Percentiles rank a stretch among this genome's conserved stretches.
phyloP scores from a whole-genome alignment of 35 echinoderm and acorn worm species.

The Ophioderma brevispina region DNA sequence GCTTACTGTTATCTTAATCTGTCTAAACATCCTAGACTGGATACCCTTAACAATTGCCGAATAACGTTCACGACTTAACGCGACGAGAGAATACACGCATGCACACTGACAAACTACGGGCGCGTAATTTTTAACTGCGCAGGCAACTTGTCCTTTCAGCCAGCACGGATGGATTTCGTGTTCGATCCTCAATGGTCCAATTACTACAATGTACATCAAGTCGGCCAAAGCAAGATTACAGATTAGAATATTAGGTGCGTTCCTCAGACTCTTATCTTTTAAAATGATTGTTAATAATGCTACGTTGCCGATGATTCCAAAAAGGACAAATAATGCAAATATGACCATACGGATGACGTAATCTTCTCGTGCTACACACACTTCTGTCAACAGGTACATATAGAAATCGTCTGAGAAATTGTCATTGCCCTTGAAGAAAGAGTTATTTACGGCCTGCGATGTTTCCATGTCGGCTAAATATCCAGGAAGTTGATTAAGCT shows the following conservation, averaged over 20 bases:
- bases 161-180: too few relatives aligned
- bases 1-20: neutral
- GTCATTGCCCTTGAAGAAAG: too few relatives aligned
- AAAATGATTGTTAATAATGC: too few relatives aligned
- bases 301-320: conserved; percentile 77
- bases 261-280: conserved; percentile 47
- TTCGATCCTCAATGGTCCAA: too few relatives aligned
- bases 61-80: conserved; percentile 82
- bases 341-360: conserved; percentile 4
- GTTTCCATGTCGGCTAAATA: too few relatives aligned
- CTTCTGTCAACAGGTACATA: neutral
- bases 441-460: too few relatives aligned
- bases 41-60: conserved; percentile 3
- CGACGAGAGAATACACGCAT: too few relatives aligned
- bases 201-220: conserved; percentile 68
- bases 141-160: too few relatives aligned
- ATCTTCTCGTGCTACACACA: neutral
- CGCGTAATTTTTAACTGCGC: too few relatives aligned
- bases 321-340: conserved; percentile 23
- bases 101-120: too few relatives aligned
- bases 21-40: neutral
- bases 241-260: conserved; percentile 72
- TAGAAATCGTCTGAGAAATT: too few relatives aligned
- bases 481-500: too few relatives aligned
- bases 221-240: conserved; percentile 77